Evolutionary conservation across 2,113 vertebrate species (phyloP), one percentile per base, ranked within the genome.

Genomic region (Corythornis madagascariensis): DNA sequence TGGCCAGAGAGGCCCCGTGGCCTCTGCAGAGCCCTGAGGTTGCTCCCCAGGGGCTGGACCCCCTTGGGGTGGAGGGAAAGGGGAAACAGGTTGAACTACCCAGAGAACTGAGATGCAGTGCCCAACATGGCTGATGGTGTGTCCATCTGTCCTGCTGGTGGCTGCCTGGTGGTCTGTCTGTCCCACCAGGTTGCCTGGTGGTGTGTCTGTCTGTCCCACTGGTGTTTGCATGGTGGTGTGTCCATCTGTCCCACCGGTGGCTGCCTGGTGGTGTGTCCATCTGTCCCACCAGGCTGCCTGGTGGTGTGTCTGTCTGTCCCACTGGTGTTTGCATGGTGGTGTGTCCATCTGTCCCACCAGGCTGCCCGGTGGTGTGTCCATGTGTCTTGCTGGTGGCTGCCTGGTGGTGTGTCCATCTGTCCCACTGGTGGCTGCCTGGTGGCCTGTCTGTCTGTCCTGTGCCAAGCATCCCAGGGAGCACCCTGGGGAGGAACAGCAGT

Each of bases 401-500:
- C 35, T 38, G 33, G 33, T 35, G 33, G 33, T 35, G 33, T 35
- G 33, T 35, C 33, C 33, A 35, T 35, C 33, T 35, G 33, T 35
- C 33, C 33, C 35, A 35, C 35, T 38, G 38, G 38, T 38, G 38
- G 38, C 48, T 50, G 4, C 72, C 72, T 31, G 88, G 52, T 20
- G 56, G 25, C 65, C 35, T 38, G 38, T 38, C 38, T 0, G 9
- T 25, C 64, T 3, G 0, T 29, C 8, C 38, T 42, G 84, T 21
- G 9, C 38, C 38, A 9, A 38, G 38, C 43, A 31, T 31, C 64
- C 59, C 0, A 1, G 56, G 38, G 75, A 42, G 42, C 40, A 43
- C 29, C 61, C 70, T 0, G 1, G 67, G n/a, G 3, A 5, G 57
- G 47, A 13, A 33, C 11, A n/a, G 2, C 3, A 0, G 18, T 2